Evolutionary conservation across 2,113 vertebrate genomes (phyloP).

Genomic region (Sceloporus undulatus): DNA sequence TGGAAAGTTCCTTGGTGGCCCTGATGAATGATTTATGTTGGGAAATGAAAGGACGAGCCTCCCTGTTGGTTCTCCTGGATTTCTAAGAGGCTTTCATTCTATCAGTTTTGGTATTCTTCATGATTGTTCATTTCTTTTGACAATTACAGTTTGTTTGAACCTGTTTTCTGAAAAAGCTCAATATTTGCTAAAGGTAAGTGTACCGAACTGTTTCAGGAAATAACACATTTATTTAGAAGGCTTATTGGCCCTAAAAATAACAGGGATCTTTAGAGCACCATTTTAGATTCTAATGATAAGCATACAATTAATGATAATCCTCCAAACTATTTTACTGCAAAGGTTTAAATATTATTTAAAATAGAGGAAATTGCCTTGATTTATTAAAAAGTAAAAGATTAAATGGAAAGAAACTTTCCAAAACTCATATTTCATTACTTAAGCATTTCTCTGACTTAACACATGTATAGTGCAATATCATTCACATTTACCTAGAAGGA

Average conservation of each 20-base stretch:
- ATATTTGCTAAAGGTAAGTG: not conserved
- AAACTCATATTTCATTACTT: too few relatives aligned
- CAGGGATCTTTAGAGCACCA: not conserved
- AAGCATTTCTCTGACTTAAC: too few relatives aligned
- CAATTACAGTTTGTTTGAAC: not conserved
- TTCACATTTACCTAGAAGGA: too few relatives aligned
- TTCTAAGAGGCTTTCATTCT: not conserved
- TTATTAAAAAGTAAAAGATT: not conserved
- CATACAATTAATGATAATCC: not conserved
- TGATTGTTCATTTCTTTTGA: not conserved
- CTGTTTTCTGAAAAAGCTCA: not conserved
- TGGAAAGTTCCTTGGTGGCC: not conserved
- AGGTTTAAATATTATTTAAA: not conserved
- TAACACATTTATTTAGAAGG: not conserved
- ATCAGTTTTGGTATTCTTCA: not conserved
- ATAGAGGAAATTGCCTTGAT: not conserved
- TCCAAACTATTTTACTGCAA: not conserved
- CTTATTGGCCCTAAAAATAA: not conserved
- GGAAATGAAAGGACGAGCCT: not conserved
- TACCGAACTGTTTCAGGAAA: not conserved
- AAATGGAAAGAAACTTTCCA: not conserved
- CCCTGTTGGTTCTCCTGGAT: not conserved
- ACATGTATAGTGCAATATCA: too few relatives aligned
- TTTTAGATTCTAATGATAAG: slow-evolving; percentile 4
- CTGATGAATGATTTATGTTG: not conserved